Conservation (phyloP, 2,888 invertebrate species). For the Caradrina clavipalpis region DNA sequence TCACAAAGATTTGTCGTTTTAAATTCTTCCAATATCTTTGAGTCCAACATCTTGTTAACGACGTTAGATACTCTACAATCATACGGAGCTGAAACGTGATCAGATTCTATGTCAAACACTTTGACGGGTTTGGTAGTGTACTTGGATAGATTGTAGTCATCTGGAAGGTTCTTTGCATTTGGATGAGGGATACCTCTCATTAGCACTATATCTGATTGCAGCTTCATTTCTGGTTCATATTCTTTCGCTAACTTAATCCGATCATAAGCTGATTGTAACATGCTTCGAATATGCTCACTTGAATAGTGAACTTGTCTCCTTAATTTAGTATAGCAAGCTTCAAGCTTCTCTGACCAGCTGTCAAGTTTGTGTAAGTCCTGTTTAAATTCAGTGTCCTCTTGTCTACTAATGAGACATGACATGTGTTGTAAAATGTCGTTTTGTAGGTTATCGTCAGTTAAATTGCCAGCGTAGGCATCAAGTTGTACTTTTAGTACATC, state of each 20-base stretch:
- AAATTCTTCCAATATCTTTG: constrained; percentile 63
- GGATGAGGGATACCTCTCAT: constrained; percentile 71
- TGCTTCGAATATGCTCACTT: not conserved
- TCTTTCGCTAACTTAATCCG: constrained; percentile 66
- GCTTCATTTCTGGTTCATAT: constrained; percentile 68
- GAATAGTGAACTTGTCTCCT: constrained; percentile 6
- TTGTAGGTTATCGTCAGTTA: constrained; percentile 64
- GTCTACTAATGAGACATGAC: constrained; percentile 62
- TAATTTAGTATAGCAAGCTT: constrained; percentile 58
- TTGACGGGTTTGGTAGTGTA: constrained; percentile 69
- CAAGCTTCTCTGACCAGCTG: constrained; percentile 64
- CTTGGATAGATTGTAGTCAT: constrained; percentile 73
- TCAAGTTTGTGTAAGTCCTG: constrained; percentile 55
- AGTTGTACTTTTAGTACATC: constrained; percentile 69
- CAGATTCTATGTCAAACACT: constrained; percentile 66
- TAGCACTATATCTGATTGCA: constrained; percentile 72
- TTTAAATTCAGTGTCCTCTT: constrained; percentile 45
- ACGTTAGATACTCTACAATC: constrained; percentile 72
- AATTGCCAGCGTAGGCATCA: constrained; percentile 65
- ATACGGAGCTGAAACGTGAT: constrained; percentile 66
- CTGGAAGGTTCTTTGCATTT: constrained; percentile 45
- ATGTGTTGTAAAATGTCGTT: constrained; percentile 67
- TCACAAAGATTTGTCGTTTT: constrained; percentile 67
- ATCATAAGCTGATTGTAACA: constrained; percentile 66
- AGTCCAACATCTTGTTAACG: constrained; percentile 67